A percentile compares a stretch with the other conserved stretches of the same genome.
phyloP scores from a whole-genome alignment of 2,888 invertebrate genomes.

The Therioaphis trifolii region DNA sequence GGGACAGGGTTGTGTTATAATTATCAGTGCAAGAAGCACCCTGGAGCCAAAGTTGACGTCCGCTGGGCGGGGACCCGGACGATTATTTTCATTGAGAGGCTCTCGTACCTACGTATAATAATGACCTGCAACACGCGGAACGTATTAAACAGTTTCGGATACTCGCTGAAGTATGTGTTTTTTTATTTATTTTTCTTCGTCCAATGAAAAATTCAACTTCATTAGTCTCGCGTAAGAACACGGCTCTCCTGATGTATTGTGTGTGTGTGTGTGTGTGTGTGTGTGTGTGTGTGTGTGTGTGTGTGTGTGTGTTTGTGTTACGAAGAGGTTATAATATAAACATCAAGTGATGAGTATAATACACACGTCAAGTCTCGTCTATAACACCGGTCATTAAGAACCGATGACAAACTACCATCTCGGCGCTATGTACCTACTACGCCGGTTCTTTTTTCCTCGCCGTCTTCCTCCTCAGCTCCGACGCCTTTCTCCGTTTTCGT shows the following conservation, averaged over 20 bases:
- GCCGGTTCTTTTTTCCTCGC: background rate
- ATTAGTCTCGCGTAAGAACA: constrained; percentile 39
- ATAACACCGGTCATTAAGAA: constrained; percentile 51
- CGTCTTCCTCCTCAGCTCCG: background rate
- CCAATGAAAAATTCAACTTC: constrained; percentile 45
- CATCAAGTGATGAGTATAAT: constrained; percentile 47
- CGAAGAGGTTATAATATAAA: constrained; percentile 42
- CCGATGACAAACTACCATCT: too few species aligned
- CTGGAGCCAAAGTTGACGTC: constrained; percentile 35
- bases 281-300: background rate
- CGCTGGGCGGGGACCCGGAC: constrained; percentile 39
- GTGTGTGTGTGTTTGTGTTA: constrained; percentile 6
- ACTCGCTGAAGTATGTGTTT: background rate
- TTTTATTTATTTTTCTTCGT: background rate
- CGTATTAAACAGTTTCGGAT: constrained; percentile 43
- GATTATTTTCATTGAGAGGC: constrained; percentile 33
- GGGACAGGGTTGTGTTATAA: constrained; percentile 53
- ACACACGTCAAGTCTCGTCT: constrained; percentile 47
- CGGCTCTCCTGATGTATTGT: background rate
- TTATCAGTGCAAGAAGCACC: constrained; percentile 42
- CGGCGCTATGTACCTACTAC: too few species aligned
- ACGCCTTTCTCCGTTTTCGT: constrained; percentile 13
- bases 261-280: background rate
- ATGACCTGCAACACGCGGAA: background rate
- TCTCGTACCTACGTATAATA: background rate